phyloP scores from a whole-genome alignment of 1,140 invertebrate species.

The Dufourea novaeangliae region DNA sequence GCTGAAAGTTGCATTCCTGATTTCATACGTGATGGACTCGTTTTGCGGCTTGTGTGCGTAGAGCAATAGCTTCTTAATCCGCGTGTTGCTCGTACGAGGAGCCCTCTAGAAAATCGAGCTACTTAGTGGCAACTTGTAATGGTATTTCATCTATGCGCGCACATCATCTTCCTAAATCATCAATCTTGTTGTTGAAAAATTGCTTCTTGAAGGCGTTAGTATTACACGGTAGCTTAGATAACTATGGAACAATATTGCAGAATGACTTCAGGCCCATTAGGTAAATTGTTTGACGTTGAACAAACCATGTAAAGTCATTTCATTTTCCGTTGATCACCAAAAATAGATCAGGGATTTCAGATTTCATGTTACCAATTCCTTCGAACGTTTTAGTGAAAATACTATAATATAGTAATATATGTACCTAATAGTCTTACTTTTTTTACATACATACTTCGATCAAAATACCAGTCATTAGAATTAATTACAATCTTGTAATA shows the following conservation, averaged over 20 bases:
- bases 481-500: no score
- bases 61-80: neutral
- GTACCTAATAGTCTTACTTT: no score
- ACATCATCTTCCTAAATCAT: neutral
- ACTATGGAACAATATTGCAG: neutral
- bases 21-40: constrained; percentile 31
- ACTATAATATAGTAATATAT: no score
- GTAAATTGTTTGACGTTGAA: no score
- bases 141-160: neutral
- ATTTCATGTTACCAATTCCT: no score
- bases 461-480: no score
- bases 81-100: neutral
- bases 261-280: neutral
- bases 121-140: neutral
- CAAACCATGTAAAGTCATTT: no score
- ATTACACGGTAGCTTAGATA: neutral
- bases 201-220: neutral
- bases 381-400: no score
- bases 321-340: no score
- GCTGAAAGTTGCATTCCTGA: constrained; percentile 17
- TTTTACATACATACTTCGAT: no score
- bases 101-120: neutral
- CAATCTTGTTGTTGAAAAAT: neutral
- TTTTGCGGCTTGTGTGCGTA: neutral
- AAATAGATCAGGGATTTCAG: no score